A percentile compares a stretch with the other conserved stretches of the same genome.
Conservation (phyloP, 2,888 invertebrate species). For the Amphipyra tragopoginis region DNA sequence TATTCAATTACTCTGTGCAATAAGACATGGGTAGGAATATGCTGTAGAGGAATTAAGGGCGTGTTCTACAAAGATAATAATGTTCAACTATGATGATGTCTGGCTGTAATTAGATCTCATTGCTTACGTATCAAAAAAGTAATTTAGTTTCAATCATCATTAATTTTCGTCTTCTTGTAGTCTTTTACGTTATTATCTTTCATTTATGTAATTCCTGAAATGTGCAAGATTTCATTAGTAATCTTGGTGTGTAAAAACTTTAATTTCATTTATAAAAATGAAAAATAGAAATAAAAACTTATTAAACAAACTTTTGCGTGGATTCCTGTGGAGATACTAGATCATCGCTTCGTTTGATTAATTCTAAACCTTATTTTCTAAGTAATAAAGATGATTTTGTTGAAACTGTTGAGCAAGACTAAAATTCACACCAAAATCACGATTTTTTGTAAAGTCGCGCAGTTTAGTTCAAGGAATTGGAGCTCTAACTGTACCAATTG, state of each 20-base stretch:
- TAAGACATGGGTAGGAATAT: constrained; percentile 60
- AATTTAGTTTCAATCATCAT: constrained; percentile 21
- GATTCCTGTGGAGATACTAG: background rate
- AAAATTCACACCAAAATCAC: constrained; percentile 69
- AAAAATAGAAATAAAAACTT: too few species aligned
- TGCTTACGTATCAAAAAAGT: constrained; percentile 11
- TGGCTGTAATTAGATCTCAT: constrained; percentile 44
- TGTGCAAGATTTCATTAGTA: too few species aligned
- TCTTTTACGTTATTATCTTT: too few species aligned
- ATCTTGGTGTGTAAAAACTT: too few species aligned
- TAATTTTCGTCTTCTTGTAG: background rate
- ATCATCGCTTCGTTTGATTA: background rate
- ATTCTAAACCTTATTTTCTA: background rate
- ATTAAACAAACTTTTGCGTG: too few species aligned
- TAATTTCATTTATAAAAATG: too few species aligned
- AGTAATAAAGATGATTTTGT: constrained; percentile 26
- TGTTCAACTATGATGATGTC: constrained; percentile 58
- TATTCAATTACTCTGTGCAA: constrained; percentile 69
- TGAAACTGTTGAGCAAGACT: constrained; percentile 30
- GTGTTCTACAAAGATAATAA: constrained; percentile 61
- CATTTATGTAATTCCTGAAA: too few species aligned
- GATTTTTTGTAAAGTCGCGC: constrained; percentile 77
- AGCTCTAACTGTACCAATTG: constrained; percentile 71
- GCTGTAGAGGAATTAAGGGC: constrained; percentile 61
- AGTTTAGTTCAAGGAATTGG: constrained; percentile 72